Percentiles rank a stretch among this genome's conserved stretches.
Evolutionary conservation across 2,113 vertebrate species (phyloP).

Genomic region (Lamprotornis superbus): DNA sequence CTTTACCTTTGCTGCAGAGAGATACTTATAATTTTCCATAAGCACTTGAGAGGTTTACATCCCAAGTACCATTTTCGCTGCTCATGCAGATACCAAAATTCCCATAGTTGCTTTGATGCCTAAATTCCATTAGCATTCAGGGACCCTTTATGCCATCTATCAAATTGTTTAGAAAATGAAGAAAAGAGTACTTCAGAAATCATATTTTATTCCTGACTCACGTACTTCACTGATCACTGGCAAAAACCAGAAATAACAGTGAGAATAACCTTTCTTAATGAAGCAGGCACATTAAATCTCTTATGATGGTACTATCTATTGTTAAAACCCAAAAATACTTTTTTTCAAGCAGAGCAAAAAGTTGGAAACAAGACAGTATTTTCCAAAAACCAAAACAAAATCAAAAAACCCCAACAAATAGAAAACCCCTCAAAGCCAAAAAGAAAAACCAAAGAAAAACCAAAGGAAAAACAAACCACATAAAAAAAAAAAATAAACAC

Average conservation of each 20-base stretch:
- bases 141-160: not conserved
- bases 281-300: not conserved
- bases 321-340: not conserved
- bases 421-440: no score
- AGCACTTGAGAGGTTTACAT: not conserved
- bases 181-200: not conserved
- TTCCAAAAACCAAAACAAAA: not conserved
- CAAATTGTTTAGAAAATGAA: not conserved
- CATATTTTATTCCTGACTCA: not conserved
- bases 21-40: not conserved
- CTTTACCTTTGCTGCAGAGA: not conserved
- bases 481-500: not conserved
- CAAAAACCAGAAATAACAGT: not conserved
- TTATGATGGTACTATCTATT: not conserved
- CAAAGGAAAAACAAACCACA: not conserved
- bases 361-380: not conserved
- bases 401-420: not conserved
- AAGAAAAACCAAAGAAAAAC: not conserved
- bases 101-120: not conserved
- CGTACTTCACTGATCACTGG: not conserved
- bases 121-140: not conserved
- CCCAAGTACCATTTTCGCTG: not conserved
- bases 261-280: not conserved
- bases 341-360: not conserved
- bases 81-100: not conserved